Conservation (phyloP, 2,113 vertebrate species). For the Quiscalus mexicanus region DNA sequence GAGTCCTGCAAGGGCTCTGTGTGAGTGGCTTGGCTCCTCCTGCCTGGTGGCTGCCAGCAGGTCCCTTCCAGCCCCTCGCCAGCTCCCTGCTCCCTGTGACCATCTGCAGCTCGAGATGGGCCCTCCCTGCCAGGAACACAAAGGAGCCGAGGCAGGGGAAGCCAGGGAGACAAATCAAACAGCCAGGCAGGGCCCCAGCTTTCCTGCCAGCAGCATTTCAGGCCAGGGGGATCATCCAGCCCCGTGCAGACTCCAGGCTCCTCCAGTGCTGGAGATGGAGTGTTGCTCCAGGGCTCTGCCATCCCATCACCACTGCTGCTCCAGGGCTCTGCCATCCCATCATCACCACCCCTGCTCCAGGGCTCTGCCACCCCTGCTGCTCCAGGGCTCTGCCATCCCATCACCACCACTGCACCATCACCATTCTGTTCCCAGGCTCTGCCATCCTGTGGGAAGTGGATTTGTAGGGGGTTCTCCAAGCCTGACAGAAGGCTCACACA, state of each 20-base stretch:
- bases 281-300: background rate
- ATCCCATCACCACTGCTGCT: accelerated
- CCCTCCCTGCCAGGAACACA: background rate
- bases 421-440: background rate
- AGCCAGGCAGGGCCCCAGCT: background rate
- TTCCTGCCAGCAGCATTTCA: background rate
- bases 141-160: background rate
- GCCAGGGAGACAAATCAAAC: conserved; percentile 16
- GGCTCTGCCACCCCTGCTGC: background rate
- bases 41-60: background rate
- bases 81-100: background rate
- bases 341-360: too few relatives aligned
- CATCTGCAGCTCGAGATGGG: background rate
- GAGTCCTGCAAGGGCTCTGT: background rate
- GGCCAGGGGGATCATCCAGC: background rate
- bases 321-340: too few relatives aligned
- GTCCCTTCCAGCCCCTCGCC: background rate
- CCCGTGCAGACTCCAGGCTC: accelerated
- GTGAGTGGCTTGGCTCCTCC: background rate
- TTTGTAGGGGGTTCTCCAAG: background rate
- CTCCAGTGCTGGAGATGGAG: accelerated
- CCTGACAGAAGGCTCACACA: background rate
- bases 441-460: background rate
- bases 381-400: background rate
- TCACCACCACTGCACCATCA: too few relatives aligned